Percentiles rank a stretch among this genome's conserved stretches.
Evolutionary conservation across 2,888 invertebrate species (phyloP).

Genomic region (Eupithecia insigniata): DNA sequence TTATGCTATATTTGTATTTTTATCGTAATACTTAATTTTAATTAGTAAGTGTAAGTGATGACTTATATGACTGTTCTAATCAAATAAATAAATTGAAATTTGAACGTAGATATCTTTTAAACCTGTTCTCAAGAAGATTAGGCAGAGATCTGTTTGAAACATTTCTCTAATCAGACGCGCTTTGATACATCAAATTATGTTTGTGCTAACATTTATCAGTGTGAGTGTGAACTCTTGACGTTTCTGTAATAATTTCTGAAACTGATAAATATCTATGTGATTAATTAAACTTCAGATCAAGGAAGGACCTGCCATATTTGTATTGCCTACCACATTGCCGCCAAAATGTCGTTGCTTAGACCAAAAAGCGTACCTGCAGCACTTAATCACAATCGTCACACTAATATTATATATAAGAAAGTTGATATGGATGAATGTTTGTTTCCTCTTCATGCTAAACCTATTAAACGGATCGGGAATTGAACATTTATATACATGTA

Average conservation of each 20-base stretch:
- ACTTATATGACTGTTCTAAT: too few relatives aligned
- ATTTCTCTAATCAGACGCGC: conserved; percentile 2
- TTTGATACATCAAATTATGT: not conserved
- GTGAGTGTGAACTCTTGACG: not conserved
- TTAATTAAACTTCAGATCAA: not conserved
- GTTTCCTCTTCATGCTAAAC: too few relatives aligned
- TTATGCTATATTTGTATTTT: too few relatives aligned
- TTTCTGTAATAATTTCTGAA: not conserved
- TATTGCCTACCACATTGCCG: not conserved
- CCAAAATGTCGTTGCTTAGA: not conserved
- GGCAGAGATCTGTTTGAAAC: not conserved
- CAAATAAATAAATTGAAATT: too few relatives aligned
- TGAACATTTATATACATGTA: too few relatives aligned
- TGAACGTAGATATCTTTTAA: not conserved
- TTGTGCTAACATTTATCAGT: not conserved
- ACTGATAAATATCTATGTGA: not conserved
- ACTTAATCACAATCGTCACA: not conserved
- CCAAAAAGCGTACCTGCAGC: not conserved
- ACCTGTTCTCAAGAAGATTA: conserved; percentile 1
- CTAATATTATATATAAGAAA: too few relatives aligned
- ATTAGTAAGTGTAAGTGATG: too few relatives aligned
- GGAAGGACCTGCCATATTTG: not conserved
- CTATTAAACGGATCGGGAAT: too few relatives aligned
- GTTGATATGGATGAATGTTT: too few relatives aligned
- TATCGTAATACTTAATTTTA: too few relatives aligned